Percentiles rank a stretch among this genome's conserved stretches.
These are phyloP conservation scores for Drosophila sp. DNA, from an alignment of 1,140 invertebrate species.

Conservation along the genomic window DNA sequence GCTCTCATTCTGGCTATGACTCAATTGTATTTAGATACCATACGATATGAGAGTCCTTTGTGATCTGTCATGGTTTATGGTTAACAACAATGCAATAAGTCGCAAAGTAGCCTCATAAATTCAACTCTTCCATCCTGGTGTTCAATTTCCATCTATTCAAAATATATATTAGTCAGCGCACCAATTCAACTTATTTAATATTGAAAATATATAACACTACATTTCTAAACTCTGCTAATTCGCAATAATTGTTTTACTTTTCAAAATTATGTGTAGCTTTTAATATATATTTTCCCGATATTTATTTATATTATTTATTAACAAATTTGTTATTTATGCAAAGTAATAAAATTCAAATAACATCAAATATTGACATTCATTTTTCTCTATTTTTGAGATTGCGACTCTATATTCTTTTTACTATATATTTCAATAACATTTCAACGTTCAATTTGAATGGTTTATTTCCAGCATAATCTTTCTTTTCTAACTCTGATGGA, in stretches of 20 bases:
- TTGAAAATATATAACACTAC: too few relatives aligned
- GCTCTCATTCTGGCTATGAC: conserved; percentile 21
- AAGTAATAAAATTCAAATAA: too few relatives aligned
- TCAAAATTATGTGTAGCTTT: too few relatives aligned
- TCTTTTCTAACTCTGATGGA: neutral
- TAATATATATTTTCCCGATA: too few relatives aligned
- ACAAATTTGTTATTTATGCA: too few relatives aligned
- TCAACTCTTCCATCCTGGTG: conserved; percentile 10
- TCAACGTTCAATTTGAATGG: neutral
- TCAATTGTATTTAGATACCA: conserved; percentile 14
- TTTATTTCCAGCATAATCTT: conserved; percentile 6
- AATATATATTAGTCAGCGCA: conserved; percentile 1
- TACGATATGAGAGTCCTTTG: neutral
- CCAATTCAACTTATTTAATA: neutral
- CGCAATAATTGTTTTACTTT: too few relatives aligned
- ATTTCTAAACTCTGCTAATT: too few relatives aligned
- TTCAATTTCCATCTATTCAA: conserved; percentile 20
- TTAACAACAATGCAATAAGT: conserved; percentile 18
- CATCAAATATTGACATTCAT: too few relatives aligned
- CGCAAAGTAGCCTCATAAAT: conserved; percentile 9
- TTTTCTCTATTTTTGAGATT: too few relatives aligned
- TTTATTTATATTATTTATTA: too few relatives aligned
- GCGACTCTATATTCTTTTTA: too few relatives aligned
- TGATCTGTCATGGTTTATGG: conserved; percentile 23
- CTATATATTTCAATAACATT: too few relatives aligned